A percentile compares a stretch with the other conserved stretches of the same genome.
These are phyloP conservation scores for Pitta sordida DNA, from an alignment of 2,113 vertebrate genomes.

Conservation along the genomic window DNA sequence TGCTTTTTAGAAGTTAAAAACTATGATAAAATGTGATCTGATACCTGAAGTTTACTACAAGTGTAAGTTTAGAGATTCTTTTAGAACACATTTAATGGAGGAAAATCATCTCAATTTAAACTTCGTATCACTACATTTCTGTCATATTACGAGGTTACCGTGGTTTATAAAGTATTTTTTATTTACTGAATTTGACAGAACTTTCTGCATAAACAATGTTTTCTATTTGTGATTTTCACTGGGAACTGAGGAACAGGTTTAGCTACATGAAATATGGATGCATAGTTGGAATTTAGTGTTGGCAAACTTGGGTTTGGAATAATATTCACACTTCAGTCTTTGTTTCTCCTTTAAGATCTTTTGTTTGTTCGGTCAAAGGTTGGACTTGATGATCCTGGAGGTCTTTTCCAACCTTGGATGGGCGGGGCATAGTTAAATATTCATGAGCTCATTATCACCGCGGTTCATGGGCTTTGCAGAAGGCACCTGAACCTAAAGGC, in stretches of 20 bases:
- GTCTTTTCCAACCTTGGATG: background rate
- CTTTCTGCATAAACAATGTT: background rate
- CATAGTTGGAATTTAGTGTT: background rate
- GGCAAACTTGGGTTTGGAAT: background rate
- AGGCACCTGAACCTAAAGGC: no score
- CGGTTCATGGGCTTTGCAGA: no score
- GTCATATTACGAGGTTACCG: accelerated
- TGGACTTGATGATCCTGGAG: background rate
- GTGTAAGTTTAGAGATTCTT: background rate
- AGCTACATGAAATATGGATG: background rate
- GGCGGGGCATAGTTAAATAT: no score
- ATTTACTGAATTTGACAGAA: background rate
- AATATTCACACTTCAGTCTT: background rate
- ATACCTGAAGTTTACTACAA: background rate
- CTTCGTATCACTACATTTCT: background rate
- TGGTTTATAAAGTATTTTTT: background rate
- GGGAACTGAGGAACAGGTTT: background rate
- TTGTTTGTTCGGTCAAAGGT: background rate
- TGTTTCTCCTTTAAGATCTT: background rate
- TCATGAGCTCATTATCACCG: no score
- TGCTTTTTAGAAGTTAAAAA: background rate
- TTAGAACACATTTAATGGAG: background rate
- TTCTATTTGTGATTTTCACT: background rate
- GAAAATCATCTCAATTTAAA: background rate
- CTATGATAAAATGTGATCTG: background rate